These are phyloP conservation scores for Cynocephalus volans DNA, from an alignment of 2,113 vertebrate genomes.

Conservation along the genomic window DNA sequence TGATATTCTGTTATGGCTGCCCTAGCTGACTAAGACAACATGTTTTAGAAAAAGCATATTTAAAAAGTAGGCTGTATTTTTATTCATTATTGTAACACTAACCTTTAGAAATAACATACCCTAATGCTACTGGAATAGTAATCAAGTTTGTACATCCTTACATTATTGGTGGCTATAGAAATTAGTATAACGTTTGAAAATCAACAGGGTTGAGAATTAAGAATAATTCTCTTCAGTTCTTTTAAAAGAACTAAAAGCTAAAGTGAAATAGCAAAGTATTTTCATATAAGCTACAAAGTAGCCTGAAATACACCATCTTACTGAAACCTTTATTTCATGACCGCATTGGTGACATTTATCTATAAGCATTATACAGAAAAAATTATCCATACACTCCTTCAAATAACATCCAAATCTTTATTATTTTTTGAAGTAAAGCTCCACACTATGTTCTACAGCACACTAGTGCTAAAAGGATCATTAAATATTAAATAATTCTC, in stretches of 20 bases:
- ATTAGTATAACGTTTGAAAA: slow-evolving; percentile 4
- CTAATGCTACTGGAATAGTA: background rate
- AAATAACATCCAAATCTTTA: background rate
- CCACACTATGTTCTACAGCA: background rate
- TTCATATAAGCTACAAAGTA: background rate
- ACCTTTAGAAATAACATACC: slow-evolving; percentile 19
- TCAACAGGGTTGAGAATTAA: background rate
- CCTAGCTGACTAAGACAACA: background rate
- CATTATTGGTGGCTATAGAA: background rate
- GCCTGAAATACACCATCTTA: background rate
- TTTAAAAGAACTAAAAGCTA: background rate
- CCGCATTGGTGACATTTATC: too few relatives aligned
- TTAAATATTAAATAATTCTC: background rate
- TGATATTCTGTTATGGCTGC: too few relatives aligned
- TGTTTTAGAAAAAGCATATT: background rate
- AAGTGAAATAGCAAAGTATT: slow-evolving; percentile 26
- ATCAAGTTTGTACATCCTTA: background rate
- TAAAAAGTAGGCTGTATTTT: background rate
- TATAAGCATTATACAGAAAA: too few relatives aligned
- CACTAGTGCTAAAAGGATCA: background rate
- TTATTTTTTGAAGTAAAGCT: background rate
- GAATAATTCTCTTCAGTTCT: background rate
- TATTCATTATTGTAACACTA: background rate
- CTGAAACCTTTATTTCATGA: background rate
- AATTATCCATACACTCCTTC: background rate